These are phyloP conservation scores for Sarcophaga carnaria DNA, from an alignment of 2,888 invertebrate genomes.

Conservation along the genomic window DNA sequence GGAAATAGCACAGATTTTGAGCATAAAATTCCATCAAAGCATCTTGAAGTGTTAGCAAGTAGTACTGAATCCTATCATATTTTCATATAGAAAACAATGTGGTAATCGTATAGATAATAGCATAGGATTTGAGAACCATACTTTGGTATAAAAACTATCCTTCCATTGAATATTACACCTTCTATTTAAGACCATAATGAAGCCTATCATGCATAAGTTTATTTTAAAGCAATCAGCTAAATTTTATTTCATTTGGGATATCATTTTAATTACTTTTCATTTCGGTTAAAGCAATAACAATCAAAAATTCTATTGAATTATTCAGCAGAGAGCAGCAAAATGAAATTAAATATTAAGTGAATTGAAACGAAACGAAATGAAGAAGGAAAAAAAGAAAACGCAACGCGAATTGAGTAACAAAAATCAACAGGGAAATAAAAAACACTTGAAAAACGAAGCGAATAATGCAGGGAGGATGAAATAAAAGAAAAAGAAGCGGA, in stretches of 20 bases:
- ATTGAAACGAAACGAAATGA: conserved; percentile 8
- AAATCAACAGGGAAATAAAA: not conserved
- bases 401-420: not conserved
- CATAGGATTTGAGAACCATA: too few species aligned
- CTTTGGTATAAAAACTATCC: too few species aligned
- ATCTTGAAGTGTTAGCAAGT: too few species aligned
- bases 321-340: not conserved
- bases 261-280: conserved; percentile 16
- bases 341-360: not conserved
- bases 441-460: conserved; percentile 25
- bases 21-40: too few species aligned
- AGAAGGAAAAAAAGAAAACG: not conserved
- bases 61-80: too few species aligned
- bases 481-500: conserved; percentile 17
- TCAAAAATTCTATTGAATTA: conserved; percentile 19
- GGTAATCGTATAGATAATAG: too few species aligned
- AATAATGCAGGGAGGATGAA: not conserved
- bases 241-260: not conserved
- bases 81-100: too few species aligned
- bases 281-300: not conserved
- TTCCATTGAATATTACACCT: too few species aligned
- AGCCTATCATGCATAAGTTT: not conserved
- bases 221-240: not conserved
- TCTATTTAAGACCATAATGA: too few species aligned
- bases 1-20: too few species aligned